These are phyloP conservation scores for Tyrannus savana DNA, from an alignment of 2,113 vertebrate species.

Conservation along the genomic window DNA sequence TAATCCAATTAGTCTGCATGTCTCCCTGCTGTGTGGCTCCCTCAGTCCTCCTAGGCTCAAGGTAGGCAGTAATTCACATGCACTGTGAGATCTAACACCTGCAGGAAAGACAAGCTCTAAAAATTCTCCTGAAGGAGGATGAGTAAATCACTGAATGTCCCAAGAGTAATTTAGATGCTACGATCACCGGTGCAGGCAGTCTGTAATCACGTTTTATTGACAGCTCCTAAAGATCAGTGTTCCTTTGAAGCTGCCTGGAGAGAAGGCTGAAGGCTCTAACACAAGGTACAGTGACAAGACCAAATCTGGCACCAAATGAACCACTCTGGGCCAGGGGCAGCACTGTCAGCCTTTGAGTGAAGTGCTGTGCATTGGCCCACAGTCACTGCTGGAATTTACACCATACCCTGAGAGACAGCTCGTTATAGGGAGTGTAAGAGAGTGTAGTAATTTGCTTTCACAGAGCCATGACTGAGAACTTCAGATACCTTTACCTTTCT, in stretches of 20 bases:
- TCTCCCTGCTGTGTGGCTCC: neutral
- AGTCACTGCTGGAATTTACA: neutral
- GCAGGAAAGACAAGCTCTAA: neutral
- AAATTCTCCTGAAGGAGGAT: neutral
- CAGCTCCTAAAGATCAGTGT: constrained; percentile 26
- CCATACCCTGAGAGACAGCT: neutral
- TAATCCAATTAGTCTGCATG: constrained; percentile 15
- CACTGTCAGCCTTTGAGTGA: fast-evolving
- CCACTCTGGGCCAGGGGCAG: neutral
- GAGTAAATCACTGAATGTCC: constrained; percentile 27
- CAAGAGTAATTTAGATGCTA: constrained; percentile 20
- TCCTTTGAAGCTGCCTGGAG: neutral
- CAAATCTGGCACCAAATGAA: neutral
- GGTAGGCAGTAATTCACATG: neutral
- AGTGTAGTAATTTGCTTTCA: neutral
- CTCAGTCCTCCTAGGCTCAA: neutral
- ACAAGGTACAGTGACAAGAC: neutral
- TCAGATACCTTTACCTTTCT: neutral
- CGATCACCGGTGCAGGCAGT: constrained; percentile 10
- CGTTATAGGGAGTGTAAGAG: neutral
- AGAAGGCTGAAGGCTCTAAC: neutral
- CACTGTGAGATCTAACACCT: neutral
- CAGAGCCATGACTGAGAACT: neutral
- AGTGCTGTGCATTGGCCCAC: neutral
- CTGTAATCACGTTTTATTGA: constrained; percentile 40